Evolutionary conservation across 1,140 invertebrate species (phyloP), one percentile per base, ranked within the genome.

Genomic region (Phymastichus coffea): DNA sequence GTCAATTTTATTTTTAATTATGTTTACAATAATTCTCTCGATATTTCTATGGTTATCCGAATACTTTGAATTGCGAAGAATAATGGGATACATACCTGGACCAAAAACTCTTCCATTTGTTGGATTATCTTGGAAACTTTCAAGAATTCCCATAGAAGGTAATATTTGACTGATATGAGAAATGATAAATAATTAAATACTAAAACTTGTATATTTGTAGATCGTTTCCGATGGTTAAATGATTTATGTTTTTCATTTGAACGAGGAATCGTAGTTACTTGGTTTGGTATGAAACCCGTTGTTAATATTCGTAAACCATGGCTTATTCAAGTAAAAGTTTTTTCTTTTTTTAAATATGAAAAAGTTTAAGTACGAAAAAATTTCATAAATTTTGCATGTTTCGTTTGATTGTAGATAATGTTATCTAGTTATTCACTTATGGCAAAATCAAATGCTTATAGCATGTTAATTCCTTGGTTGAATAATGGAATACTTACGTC

Each of bases 401-500:
- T 66, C 61, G 64, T 10, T 60, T 44, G 19, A 3, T 58, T 52
- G 0, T 17, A 79, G 76, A 43, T 68, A 1, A 67, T 78, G 65
- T 51, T 77, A 10, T 59, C 65, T 1, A 77, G 61, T 44, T 81
- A 75, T 8, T 82, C 80, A 60, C 74, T 83, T 57, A 81, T 89
- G 22, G 81, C 82, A 17, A 92, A 92, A 78, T 82, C 86, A 0
- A 57, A 69, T 8, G 81, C 84, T 3, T 92, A 92, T 70, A 70
- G 80, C 7, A 84, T 83, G 38, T 70, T 92, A 0, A 76, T 81
- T 47, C 81, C 83, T 2, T 90, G 88, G 88, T 77, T 91, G 8
- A 87, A 86, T 6, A 74, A 82, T 35, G 88, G 88, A 23, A 77
- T 90, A 4, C 74, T 90, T 1, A 87, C 85, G 3, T 84, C 85